phyloP scores from a whole-genome alignment of 2,797 vertebrate species.

The Spinus pinus region DNA sequence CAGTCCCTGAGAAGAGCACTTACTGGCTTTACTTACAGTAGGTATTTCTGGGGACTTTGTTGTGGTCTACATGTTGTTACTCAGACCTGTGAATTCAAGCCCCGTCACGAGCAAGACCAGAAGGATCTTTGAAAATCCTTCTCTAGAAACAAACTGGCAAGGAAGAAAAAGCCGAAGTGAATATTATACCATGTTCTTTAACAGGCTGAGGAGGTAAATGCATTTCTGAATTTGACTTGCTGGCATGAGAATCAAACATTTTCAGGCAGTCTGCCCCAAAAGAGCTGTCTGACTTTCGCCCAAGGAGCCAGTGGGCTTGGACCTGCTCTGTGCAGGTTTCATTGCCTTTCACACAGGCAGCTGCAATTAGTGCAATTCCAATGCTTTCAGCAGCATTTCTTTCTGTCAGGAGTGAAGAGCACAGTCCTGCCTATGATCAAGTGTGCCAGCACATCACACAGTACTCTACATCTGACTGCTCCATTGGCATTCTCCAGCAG shows the following conservation, averaged over 20 bases:
- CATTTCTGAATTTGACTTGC: background rate
- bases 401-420: background rate
- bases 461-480: background rate
- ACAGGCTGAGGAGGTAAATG: background rate
- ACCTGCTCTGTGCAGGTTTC: background rate
- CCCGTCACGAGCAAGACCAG: background rate
- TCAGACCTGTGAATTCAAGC: background rate
- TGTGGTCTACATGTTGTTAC: background rate
- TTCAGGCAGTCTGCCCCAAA: background rate
- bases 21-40: background rate
- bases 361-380: background rate
- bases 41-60: background rate
- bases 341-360: background rate
- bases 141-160: background rate
- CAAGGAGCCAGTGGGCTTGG: rapidly evolving
- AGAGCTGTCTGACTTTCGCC: background rate
- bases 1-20: background rate
- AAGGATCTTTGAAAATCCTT: background rate
- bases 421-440: background rate
- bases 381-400: background rate
- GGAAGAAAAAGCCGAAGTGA: background rate
- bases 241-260: background rate
- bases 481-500: background rate
- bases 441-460: background rate
- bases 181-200: background rate